Base-by-base conservation (phyloP, 2,797 vertebrate species). In the Tamandua tetradactyla region DNA sequence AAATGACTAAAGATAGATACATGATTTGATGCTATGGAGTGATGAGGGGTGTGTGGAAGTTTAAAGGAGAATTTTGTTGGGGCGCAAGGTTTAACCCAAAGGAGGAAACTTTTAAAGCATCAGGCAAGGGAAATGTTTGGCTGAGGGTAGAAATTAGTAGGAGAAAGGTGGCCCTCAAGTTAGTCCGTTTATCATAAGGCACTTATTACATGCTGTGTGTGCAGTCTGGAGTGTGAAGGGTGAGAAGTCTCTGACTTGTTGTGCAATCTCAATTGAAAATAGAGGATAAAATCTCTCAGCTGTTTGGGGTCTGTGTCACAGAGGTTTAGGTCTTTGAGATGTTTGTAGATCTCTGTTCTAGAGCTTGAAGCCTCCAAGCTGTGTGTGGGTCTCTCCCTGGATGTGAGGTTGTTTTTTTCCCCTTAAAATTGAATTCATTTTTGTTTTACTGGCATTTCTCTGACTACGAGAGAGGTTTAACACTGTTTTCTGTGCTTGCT, bases 351-450 rank as follows among this genome's bases (percentile, higher is more conserved):
- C 44, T 66, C 52, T 90, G 32, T 59, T n/a, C n/a, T 11, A 81
- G 27, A 13, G 20, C 83, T 27, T 75, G 61, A 91, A 42, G 30
- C 90, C 68, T 90, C 91, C 80, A 93, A 95, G 49, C 44, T 87
- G 44, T 96, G 64, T 78, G 37, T 61, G 42, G 25, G 18, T 94
- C 35, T 83, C 37, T 61, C 14, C 17, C 47, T 7, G 40, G 13
- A 35, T 81, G 44, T 90, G 32, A 59, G 15, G 0, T 0, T 40
- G 18, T 22, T 61, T 57, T 68, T 25, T 11, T 52, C 32, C 23
- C 23, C 25, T 6, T 87, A 85, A 84, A 94, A n/a, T 75, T 40
- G 52, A 96, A 80, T 88, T 81, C 42, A 75, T 95, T 95, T 95
- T 90, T 92, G 22, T 79, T 94, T 82, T 83, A 55, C 75, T 87